Percentiles rank a stretch among this genome's conserved stretches.
Conservation (phyloP, 1,140 invertebrate species). For the Tetramorium alpestre region DNA sequence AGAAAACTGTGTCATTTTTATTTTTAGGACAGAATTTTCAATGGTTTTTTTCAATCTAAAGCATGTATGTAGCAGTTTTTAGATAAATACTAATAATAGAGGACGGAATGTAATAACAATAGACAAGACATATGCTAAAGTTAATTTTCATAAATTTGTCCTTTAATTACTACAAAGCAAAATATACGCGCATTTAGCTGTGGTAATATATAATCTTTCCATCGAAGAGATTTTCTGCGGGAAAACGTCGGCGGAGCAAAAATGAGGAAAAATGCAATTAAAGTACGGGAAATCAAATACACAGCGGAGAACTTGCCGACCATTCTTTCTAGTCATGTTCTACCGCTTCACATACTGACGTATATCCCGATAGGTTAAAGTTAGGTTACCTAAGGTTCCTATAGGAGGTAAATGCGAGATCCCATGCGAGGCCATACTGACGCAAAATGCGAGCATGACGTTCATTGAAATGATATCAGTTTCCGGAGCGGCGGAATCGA, state of each 20-base stretch:
- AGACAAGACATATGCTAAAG: neutral
- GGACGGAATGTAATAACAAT: neutral
- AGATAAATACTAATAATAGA: neutral
- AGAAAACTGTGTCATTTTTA: neutral
- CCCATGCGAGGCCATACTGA: neutral
- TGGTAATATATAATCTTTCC: slow-evolving; percentile 29
- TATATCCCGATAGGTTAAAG: neutral
- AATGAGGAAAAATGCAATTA: slow-evolving; percentile 51
- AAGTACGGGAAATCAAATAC: slow-evolving; percentile 52
- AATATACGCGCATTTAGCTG: slow-evolving; percentile 6
- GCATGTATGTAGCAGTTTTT: neutral
- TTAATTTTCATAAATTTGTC: slow-evolving; percentile 10
- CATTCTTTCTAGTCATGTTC: slow-evolving; percentile 4
- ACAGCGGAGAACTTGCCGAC: neutral
- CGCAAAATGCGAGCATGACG: neutral
- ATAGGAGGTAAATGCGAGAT: slow-evolving; percentile 4
- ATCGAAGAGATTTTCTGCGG: neutral
- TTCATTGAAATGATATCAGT: slow-evolving; percentile 35
- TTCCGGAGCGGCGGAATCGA: slow-evolving; percentile 9
- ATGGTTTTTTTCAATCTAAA: neutral
- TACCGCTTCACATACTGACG: neutral
- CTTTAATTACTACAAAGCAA: neutral
- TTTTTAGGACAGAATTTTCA: neutral
- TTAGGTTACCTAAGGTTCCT: too few species aligned
- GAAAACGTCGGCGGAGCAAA: neutral